Percentiles rank a stretch among this genome's conserved stretches.
Evolutionary conservation across 2,797 vertebrate species (phyloP).

Genomic region (Alfaro cultratus): DNA sequence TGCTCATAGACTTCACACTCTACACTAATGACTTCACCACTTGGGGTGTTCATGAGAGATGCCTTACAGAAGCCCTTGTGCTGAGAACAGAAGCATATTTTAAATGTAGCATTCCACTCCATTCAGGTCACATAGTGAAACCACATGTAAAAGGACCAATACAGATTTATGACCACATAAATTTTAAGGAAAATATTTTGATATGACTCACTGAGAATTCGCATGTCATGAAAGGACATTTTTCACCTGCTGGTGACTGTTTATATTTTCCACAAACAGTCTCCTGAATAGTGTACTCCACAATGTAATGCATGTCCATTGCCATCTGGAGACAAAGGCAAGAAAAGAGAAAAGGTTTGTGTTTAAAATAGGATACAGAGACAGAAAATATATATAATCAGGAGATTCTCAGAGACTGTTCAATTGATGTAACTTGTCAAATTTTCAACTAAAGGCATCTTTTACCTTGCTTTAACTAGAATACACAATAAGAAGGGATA

Average conservation of each 20-base stretch:
- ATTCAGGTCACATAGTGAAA: neutral
- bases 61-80: constrained; percentile 81
- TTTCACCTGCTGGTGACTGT: constrained; percentile 7
- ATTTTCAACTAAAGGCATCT: neutral
- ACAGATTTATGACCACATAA: neutral
- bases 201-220: constrained; percentile 80
- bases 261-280: constrained; percentile 62
- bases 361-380: neutral
- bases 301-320: constrained; percentile 35
- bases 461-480: neutral
- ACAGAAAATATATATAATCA: neutral
- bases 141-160: neutral
- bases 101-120: neutral
- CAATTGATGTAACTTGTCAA: neutral
- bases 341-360: neutral
- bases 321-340: constrained; percentile 38
- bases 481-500: neutral
- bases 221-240: constrained; percentile 75
- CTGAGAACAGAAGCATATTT: constrained; percentile 48
- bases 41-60: neutral
- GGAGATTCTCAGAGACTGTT: neutral
- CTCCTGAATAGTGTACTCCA: constrained; percentile 70
- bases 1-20: constrained; percentile 81
- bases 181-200: neutral
- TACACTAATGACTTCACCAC: neutral